phyloP scores from a whole-genome alignment of 2,113 vertebrate genomes.

The Crotalus helleri region DNA sequence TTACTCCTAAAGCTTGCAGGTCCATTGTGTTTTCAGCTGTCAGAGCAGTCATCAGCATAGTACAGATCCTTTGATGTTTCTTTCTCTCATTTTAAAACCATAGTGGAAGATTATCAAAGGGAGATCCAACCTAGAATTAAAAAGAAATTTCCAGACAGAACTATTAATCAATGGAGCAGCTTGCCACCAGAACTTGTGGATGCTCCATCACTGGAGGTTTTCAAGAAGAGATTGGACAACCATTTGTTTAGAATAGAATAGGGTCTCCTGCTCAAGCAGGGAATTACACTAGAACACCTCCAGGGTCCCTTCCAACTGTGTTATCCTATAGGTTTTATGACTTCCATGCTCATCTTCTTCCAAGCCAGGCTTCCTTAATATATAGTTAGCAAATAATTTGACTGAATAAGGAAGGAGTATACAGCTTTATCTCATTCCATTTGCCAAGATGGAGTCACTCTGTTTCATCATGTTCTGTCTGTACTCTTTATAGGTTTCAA shows the following conservation, averaged over 20 bases:
- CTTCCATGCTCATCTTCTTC: background rate
- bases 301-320: background rate
- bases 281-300: background rate
- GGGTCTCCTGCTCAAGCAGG: background rate
- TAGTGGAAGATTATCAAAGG: background rate
- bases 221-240: background rate
- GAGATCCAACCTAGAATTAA: background rate
- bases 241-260: background rate
- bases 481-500: background rate
- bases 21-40: background rate
- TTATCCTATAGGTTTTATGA: background rate
- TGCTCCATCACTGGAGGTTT: background rate
- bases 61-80: background rate
- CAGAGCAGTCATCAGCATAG: background rate
- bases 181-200: background rate
- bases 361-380: background rate
- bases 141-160: background rate
- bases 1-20: background rate
- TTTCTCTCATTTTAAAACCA: background rate
- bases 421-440: background rate
- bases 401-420: background rate
- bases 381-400: background rate
- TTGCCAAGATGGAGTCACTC: background rate
- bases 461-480: background rate
- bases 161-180: background rate